Percentiles rank a stretch among this genome's conserved stretches.
phyloP scores from a whole-genome alignment of 2,113 vertebrate species.

The Gopherus evgoodei region DNA sequence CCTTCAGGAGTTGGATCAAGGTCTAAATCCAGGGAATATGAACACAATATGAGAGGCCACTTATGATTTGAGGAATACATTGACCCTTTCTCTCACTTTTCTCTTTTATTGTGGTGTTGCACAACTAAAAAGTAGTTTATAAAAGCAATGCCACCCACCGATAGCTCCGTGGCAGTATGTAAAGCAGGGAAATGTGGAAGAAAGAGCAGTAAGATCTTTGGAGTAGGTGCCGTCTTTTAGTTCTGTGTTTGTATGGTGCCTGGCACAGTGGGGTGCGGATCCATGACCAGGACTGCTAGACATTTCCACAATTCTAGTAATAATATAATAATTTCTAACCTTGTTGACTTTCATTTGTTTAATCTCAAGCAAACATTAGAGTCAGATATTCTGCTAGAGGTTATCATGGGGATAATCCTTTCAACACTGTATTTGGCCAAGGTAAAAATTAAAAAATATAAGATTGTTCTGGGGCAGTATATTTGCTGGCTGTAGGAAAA shows the following conservation, averaged over 20 bases:
- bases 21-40: not conserved
- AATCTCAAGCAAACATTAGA: not conserved
- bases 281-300: not conserved
- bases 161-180: too few relatives aligned
- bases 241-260: too few relatives aligned
- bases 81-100: not conserved
- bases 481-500: not conserved
- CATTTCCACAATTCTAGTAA: not conserved
- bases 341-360: not conserved
- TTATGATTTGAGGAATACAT: not conserved
- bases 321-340: not conserved
- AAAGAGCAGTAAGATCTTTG: not conserved
- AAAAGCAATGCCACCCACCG: not conserved
- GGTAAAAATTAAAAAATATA: not conserved
- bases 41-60: not conserved
- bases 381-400: not conserved
- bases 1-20: not conserved
- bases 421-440: accelerated
- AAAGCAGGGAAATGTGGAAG: not conserved
- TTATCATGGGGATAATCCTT: accelerated
- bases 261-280: too few relatives aligned
- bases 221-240: too few relatives aligned
- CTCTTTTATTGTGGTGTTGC: not conserved
- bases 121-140: not conserved
- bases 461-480: not conserved